A percentile compares a stretch with the other conserved stretches of the same genome.
Conservation (phyloP, 2,113 vertebrate genomes). For the Oreocharis arfaki region DNA sequence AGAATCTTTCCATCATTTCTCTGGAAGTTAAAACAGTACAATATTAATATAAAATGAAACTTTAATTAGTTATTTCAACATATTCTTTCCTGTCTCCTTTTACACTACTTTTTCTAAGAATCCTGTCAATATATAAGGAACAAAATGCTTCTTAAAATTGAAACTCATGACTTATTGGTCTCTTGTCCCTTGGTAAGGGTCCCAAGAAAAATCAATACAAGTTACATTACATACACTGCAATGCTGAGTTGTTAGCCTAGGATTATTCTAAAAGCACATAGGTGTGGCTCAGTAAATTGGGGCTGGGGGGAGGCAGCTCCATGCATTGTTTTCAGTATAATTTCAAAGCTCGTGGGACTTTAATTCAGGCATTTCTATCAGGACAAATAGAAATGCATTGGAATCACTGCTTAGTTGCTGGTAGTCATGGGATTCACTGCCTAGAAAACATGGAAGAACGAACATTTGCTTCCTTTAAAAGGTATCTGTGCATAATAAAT, state of each 20-base stretch:
- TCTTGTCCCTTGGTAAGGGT: not conserved
- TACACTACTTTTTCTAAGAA: not conserved
- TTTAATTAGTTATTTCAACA: not conserved
- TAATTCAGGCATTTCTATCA: not conserved
- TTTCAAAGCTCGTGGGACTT: not conserved
- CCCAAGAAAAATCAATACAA: not conserved
- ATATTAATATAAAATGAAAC: not conserved
- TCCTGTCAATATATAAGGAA: not conserved
- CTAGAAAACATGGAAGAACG: not conserved
- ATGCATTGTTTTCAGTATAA: not conserved
- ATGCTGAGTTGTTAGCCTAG: not conserved
- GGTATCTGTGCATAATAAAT: not conserved
- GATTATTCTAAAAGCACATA: not conserved
- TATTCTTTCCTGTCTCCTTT: not conserved
- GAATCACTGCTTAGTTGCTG: not conserved
- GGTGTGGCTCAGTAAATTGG: not conserved
- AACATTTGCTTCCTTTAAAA: not conserved
- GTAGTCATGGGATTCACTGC: not conserved
- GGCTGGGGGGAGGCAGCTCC: not conserved
- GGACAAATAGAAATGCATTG: not conserved
- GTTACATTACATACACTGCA: not conserved
- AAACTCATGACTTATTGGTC: not conserved
- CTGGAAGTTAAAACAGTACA: conserved; percentile 20
- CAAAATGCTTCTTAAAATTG: not conserved
- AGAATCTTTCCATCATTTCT: not conserved